These are phyloP conservation scores for Strix uralensis DNA, from an alignment of 2,113 vertebrate species.

Conservation along the genomic window DNA sequence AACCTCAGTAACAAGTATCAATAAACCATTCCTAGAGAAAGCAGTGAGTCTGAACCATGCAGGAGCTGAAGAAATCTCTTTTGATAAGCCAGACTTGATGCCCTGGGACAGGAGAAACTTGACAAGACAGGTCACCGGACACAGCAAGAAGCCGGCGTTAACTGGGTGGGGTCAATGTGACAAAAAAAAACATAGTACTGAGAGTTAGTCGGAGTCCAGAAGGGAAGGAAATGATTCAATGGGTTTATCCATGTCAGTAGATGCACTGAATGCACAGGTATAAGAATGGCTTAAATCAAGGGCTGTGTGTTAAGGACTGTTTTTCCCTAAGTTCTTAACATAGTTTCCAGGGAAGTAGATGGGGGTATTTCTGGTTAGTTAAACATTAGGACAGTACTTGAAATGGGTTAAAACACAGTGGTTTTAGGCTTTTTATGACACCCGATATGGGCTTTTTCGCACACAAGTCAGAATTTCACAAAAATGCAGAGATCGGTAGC, in stretches of 20 bases:
- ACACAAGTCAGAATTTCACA: not conserved
- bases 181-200: not conserved
- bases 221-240: no score
- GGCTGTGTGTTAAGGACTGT: not conserved
- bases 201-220: not conserved
- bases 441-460: rapidly evolving
- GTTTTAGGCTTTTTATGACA: not conserved
- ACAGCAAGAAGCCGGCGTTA: not conserved
- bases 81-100: not conserved
- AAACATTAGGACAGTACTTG: not conserved
- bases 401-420: not conserved
- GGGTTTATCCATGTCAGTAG: not conserved
- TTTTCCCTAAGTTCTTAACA: not conserved
- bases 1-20: not conserved
- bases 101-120: not conserved
- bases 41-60: not conserved
- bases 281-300: not conserved
- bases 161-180: not conserved
- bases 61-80: not conserved
- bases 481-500: not conserved
- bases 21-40: not conserved
- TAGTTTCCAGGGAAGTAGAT: not conserved
- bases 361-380: not conserved
- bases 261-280: not conserved
- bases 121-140: not conserved